Evolutionary conservation across 1,140 invertebrate genomes (phyloP).

Genomic region (Thalassaphorura encarpata): DNA sequence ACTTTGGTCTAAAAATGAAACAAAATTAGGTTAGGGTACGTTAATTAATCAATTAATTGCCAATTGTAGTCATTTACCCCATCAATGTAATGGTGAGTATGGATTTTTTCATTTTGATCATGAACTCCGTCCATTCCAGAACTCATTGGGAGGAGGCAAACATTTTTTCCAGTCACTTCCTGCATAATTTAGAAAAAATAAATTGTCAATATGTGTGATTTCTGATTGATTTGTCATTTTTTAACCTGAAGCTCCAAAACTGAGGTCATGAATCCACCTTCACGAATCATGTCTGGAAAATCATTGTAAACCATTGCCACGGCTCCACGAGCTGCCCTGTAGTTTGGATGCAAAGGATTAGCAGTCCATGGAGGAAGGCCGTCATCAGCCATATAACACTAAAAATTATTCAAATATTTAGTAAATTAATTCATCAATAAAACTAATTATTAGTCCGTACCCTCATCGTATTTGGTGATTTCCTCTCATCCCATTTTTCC

Average conservation of each 20-base stretch:
- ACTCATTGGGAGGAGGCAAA: constrained; percentile 70
- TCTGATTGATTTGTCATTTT: no score
- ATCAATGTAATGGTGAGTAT: constrained; percentile 84
- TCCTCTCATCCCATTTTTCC: constrained; percentile 54
- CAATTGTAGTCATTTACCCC: constrained; percentile 55
- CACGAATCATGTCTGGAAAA: constrained; percentile 86
- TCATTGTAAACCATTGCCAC: constrained; percentile 81
- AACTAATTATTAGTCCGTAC: no score
- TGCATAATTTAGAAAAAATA: constrained; percentile 39
- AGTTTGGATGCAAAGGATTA: constrained; percentile 83
- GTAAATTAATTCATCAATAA: no score
- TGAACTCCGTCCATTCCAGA: constrained; percentile 92
- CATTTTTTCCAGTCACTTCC: constrained; percentile 83
- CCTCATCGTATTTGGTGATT: constrained; percentile 76
- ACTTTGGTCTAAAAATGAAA: constrained; percentile 20
- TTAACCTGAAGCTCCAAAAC: constrained; percentile 63
- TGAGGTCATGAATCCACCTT: constrained; percentile 90
- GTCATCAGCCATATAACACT: constrained; percentile 58
- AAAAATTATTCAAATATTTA: background rate
- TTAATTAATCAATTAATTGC: constrained; percentile 22
- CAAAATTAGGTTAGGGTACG: background rate
- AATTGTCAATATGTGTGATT: background rate
- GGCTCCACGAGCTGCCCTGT: constrained; percentile 75
- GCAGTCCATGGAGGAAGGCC: constrained; percentile 76
- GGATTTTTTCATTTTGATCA: constrained; percentile 95